A percentile compares a stretch with the other conserved stretches of the same genome.
Evolutionary conservation across 2,113 vertebrate genomes (phyloP).

Genomic region (Crypturellus undulatus): DNA sequence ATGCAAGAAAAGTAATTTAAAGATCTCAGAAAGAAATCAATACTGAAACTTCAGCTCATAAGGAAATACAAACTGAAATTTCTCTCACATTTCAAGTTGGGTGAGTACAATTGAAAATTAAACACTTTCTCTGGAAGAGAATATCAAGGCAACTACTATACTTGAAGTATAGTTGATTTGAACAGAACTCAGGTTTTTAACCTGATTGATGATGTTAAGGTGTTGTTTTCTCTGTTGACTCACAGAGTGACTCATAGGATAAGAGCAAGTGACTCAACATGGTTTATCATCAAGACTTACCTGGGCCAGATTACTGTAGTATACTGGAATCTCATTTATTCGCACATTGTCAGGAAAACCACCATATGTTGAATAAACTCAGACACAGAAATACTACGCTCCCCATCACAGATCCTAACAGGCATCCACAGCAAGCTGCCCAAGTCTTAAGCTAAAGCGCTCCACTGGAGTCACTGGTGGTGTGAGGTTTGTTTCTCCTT

Average conservation of each 20-base stretch:
- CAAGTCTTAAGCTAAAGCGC: neutral
- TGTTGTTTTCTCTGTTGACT: conserved; percentile 34
- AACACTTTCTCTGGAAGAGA: neutral
- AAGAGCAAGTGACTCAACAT: neutral
- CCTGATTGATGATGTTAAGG: neutral
- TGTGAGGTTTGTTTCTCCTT: neutral
- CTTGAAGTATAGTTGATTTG: neutral
- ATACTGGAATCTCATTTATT: conserved; percentile 31
- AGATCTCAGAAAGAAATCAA: neutral
- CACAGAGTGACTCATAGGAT: conserved; percentile 38
- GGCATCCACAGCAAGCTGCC: neutral
- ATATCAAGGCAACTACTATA: neutral
- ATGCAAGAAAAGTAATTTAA: neutral
- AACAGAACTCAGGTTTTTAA: neutral
- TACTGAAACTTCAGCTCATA: neutral
- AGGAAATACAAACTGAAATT: neutral
- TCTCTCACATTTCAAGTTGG: neutral
- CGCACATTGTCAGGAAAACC: rapidly evolving
- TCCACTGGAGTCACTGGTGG: neutral
- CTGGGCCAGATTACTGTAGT: conserved; percentile 9
- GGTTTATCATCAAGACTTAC: conserved; percentile 10
- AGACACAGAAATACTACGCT: neutral
- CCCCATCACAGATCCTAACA: neutral
- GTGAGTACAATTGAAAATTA: neutral
- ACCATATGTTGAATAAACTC: rapidly evolving